phyloP scores from a whole-genome alignment of 2,113 vertebrate genomes.

The Ivindomyrus marchei region DNA sequence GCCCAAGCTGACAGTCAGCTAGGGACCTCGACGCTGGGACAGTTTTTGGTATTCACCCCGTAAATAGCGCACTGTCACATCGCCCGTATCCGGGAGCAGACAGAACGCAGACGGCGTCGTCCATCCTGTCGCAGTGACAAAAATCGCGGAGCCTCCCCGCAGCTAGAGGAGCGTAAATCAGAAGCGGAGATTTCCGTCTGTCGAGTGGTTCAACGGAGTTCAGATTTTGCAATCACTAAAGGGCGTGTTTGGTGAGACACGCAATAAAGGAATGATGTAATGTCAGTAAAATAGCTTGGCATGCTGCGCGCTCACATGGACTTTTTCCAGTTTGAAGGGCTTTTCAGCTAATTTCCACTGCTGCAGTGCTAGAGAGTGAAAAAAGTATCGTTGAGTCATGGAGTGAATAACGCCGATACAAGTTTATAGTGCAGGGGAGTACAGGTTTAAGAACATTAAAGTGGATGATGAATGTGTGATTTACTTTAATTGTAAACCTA shows the following conservation, averaged over 20 bases:
- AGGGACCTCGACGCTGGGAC: background rate
- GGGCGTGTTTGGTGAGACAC: constrained; percentile 47
- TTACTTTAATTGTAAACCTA: background rate
- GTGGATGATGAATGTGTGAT: background rate
- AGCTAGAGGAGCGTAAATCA: constrained; percentile 28
- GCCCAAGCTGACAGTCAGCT: background rate
- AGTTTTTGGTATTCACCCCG: background rate
- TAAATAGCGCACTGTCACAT: background rate
- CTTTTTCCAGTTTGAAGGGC: constrained; percentile 11
- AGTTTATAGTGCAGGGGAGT: background rate
- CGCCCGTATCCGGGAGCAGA: background rate
- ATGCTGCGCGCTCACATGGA: constrained; percentile 31
- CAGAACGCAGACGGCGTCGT: background rate
- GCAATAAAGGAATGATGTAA: constrained; percentile 52
- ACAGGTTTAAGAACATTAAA: background rate
- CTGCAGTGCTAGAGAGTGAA: background rate
- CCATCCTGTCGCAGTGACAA: background rate
- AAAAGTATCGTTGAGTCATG: background rate
- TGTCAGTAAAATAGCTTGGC: constrained; percentile 45
- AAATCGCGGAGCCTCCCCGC: background rate
- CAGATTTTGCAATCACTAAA: constrained; percentile 42
- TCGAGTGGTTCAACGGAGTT: constrained; percentile 35
- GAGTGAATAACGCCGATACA: background rate
- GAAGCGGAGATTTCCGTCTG: constrained; percentile 31
- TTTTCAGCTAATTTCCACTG: background rate